Evolutionary conservation across 2,113 vertebrate species (phyloP).

Genomic region (Engystomops pustulosus): DNA sequence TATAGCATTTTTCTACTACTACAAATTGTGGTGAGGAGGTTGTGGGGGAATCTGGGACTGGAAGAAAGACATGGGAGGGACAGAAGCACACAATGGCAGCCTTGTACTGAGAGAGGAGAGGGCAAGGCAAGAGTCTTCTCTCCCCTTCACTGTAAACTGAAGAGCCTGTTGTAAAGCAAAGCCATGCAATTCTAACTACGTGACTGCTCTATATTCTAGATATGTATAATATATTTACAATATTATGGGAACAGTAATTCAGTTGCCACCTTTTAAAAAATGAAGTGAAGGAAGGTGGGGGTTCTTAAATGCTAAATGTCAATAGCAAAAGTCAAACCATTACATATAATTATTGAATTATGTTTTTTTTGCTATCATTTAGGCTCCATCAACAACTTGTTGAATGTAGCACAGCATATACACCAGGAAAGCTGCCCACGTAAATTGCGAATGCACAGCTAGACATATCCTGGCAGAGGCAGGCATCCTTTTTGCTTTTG

Average conservation of each 20-base stretch:
- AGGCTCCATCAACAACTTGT: no score
- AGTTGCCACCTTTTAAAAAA: neutral
- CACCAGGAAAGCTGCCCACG: no score
- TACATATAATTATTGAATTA: no score
- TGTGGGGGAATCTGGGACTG: neutral
- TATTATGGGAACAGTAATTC: neutral
- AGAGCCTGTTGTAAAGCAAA: neutral
- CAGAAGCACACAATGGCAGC: conserved; percentile 32
- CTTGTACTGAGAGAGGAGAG: conserved; percentile 15
- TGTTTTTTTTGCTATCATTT: no score
- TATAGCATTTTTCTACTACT: conserved; percentile 21
- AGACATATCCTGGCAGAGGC: no score
- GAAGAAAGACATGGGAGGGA: conserved; percentile 48
- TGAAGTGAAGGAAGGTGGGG: neutral
- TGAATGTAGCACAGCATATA: no score
- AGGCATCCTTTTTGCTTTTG: no score
- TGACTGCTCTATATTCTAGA: no score
- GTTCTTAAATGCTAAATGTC: no score
- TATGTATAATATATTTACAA: neutral
- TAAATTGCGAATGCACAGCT: no score
- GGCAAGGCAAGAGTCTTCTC: conserved; percentile 26
- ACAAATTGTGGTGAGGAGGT: conserved; percentile 47
- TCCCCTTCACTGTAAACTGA: conserved; percentile 1
- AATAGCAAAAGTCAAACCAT: no score
- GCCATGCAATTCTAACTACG: neutral